Percentiles rank a stretch among this genome's conserved stretches.
phyloP scores from a whole-genome alignment of 2,888 invertebrate species.

The Aleiodes leptofemur region DNA sequence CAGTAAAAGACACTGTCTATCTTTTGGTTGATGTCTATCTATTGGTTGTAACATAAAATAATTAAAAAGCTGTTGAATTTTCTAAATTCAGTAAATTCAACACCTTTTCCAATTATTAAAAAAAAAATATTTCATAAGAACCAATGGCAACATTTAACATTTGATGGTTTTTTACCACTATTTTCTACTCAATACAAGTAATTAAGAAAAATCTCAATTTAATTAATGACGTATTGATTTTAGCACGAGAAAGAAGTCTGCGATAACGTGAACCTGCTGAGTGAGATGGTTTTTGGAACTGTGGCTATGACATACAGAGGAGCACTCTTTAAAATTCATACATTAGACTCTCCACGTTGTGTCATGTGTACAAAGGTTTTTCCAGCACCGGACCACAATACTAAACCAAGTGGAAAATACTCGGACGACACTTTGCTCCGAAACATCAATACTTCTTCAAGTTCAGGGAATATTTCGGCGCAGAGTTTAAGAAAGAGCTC shows the following conservation, averaged over 20 bases:
- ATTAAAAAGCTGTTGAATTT: too few relatives aligned
- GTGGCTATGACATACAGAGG: conserved; percentile 93
- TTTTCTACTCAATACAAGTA: neutral
- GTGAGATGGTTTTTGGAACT: conserved; percentile 95
- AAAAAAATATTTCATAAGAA: too few relatives aligned
- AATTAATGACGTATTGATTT: conserved; percentile 52
- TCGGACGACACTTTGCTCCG: conserved; percentile 67
- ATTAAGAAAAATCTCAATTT: neutral
- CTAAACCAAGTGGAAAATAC: conserved; percentile 63
- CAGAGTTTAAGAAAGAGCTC: conserved; percentile 68
- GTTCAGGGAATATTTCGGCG: conserved; percentile 69
- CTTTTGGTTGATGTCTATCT: too few relatives aligned
- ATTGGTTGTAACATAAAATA: too few relatives aligned
- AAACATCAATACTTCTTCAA: conserved; percentile 64
- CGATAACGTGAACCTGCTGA: conserved; percentile 84
- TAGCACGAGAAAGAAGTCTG: conserved; percentile 77
- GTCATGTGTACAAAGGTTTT: conserved; percentile 75
- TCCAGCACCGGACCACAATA: conserved; percentile 67
- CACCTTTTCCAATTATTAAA: too few relatives aligned
- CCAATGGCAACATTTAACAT: too few relatives aligned
- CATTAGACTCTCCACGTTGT: conserved; percentile 75
- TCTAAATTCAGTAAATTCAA: too few relatives aligned
- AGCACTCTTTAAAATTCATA: conserved; percentile 87
- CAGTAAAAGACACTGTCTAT: too few relatives aligned
- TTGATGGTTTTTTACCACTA: too few relatives aligned